Conservation (phyloP, 2,797 vertebrate genomes). For the Tachyglossus aculeatus region DNA sequence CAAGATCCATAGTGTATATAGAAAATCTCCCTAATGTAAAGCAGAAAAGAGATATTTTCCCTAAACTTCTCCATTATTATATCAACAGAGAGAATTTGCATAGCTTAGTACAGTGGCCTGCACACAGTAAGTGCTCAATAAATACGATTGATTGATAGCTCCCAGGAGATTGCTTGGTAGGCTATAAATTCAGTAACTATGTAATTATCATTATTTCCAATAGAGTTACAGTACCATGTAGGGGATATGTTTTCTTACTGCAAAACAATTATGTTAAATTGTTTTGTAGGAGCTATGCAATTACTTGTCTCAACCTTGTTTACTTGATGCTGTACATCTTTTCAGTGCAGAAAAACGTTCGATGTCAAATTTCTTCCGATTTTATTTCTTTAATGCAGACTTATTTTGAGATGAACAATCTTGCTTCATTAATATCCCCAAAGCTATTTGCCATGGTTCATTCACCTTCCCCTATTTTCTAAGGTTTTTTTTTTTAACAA, state of each 20-base stretch:
- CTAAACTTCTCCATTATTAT: background rate
- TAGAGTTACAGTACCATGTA: background rate
- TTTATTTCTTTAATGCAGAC: background rate
- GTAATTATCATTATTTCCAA: background rate
- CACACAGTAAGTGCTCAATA: too few species aligned
- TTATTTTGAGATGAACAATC: background rate
- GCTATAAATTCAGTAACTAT: background rate
- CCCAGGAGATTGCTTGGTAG: background rate
- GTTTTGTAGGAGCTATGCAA: background rate
- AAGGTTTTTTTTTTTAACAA: too few species aligned
- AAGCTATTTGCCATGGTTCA: too few species aligned
- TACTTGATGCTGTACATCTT: background rate
- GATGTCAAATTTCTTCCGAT: background rate
- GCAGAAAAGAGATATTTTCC: conserved; percentile 6
- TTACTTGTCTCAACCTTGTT: background rate
- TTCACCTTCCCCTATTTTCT: too few species aligned
- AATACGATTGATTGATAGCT: too few species aligned
- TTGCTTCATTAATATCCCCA: too few species aligned
- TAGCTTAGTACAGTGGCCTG: too few species aligned
- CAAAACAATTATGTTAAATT: background rate
- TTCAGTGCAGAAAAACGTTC: background rate
- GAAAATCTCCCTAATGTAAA: background rate
- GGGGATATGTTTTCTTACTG: background rate
- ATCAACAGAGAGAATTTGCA: background rate
- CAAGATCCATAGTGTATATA: background rate